Percentiles rank a stretch among this genome's conserved stretches.
phyloP scores from a whole-genome alignment of 2,888 invertebrate genomes.

The Molorchus minor region DNA sequence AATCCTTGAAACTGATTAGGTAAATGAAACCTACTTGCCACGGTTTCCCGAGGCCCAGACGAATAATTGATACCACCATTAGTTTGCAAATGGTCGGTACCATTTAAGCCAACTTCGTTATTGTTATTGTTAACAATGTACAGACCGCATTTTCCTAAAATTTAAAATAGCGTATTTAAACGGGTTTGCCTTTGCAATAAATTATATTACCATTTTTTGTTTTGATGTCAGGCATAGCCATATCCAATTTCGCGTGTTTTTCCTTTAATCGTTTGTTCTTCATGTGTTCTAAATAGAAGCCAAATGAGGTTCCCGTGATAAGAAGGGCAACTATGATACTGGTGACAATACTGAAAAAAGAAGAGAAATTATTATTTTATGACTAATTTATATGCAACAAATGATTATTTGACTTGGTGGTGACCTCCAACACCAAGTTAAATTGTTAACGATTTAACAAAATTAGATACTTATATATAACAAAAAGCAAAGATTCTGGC shows the following conservation, averaged over 20 bases:
- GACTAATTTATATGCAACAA: no score
- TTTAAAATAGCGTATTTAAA: background rate
- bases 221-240: constrained; percentile 58
- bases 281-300: constrained; percentile 70
- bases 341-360: constrained; percentile 66
- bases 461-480: no score
- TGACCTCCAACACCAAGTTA: no score
- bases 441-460: no score
- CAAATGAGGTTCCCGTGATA: constrained; percentile 75
- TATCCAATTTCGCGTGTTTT: constrained; percentile 52
- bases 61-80: constrained; percentile 39
- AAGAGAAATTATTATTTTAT: constrained; percentile 3
- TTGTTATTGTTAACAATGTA: constrained; percentile 57
- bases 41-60: constrained; percentile 32
- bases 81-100: constrained; percentile 39
- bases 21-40: constrained; percentile 40
- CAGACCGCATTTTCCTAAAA: constrained; percentile 56
- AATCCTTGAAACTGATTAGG: background rate
- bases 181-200: background rate
- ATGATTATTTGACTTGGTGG: no score
- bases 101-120: constrained; percentile 39
- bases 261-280: constrained; percentile 59
- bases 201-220: constrained; percentile 53
- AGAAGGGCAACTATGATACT: constrained; percentile 67
- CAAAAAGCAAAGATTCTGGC: no score